Conservation (phyloP, 2,888 invertebrate species). For the Eupithecia inturbata region DNA sequence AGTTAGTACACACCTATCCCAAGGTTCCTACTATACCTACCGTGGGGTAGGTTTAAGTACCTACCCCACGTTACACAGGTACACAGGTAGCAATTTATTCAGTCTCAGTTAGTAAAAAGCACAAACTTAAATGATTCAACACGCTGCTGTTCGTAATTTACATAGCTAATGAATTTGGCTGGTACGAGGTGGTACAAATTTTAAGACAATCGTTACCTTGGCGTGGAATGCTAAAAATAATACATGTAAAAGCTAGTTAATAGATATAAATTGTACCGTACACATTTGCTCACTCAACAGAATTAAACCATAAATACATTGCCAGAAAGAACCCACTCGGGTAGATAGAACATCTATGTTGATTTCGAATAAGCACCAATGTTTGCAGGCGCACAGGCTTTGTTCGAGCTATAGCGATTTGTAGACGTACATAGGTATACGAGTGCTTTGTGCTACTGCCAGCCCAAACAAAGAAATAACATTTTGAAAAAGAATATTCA, state of each 20-base stretch:
- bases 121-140: constrained; percentile 4
- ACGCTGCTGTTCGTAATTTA: constrained; percentile 7
- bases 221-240: background rate
- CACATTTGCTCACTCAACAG: background rate
- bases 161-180: constrained; percentile 13
- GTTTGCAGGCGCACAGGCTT: background rate
- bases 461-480: background rate
- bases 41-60: background rate
- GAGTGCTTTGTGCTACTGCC: background rate
- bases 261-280: background rate
- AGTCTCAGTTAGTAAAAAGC: background rate
- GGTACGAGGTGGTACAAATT: constrained; percentile 21
- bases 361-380: constrained; percentile 5
- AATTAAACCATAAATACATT: constrained; percentile 2
- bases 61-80: too few relatives aligned
- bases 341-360: background rate
- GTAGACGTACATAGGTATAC: background rate
- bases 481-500: constrained; percentile 10
- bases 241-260: background rate
- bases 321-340: background rate
- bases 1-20: too few relatives aligned
- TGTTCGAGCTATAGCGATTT: background rate
- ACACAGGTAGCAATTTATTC: background rate
- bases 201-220: background rate
- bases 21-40: too few relatives aligned